These are phyloP conservation scores for Phataginus tricuspis DNA, from an alignment of 2,797 vertebrate species.

Conservation along the genomic window DNA sequence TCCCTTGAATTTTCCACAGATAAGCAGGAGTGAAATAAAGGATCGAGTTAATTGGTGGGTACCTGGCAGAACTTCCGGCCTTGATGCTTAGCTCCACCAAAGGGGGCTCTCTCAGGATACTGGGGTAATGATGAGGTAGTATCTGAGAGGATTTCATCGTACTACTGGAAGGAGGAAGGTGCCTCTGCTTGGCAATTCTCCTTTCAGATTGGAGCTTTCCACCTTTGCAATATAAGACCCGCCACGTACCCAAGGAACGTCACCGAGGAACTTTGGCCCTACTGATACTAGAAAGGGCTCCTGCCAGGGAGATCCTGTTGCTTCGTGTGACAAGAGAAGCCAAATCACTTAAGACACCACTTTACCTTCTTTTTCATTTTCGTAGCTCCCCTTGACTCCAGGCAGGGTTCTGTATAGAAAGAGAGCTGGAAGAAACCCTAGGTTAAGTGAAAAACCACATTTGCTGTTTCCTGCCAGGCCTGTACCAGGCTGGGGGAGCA, in stretches of 20 bases:
- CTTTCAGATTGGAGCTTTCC: not conserved
- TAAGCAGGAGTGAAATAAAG: not conserved
- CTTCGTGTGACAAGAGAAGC: not conserved
- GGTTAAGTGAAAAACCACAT: not conserved
- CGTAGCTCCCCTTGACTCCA: not conserved
- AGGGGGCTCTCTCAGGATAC: not conserved
- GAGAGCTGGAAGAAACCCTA: not conserved
- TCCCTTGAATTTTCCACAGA: not conserved
- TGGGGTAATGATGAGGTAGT: not conserved
- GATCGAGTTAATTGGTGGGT: not conserved
- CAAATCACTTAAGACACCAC: not conserved
- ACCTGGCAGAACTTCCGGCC: not conserved
- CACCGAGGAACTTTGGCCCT: not conserved
- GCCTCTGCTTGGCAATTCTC: not conserved
- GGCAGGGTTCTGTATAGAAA: not conserved
- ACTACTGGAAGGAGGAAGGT: not conserved
- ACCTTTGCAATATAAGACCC: not conserved
- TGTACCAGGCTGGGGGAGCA: not conserved
- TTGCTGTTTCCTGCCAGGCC: not conserved
- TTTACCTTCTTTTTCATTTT: conserved; percentile 35
- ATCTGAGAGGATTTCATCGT: not conserved
- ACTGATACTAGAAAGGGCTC: not conserved
- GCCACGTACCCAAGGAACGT: not conserved
- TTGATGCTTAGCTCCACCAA: not conserved
- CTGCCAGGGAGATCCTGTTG: not conserved